phyloP scores from a whole-genome alignment of 2,888 invertebrate genomes.

The Gibbula magus region DNA sequence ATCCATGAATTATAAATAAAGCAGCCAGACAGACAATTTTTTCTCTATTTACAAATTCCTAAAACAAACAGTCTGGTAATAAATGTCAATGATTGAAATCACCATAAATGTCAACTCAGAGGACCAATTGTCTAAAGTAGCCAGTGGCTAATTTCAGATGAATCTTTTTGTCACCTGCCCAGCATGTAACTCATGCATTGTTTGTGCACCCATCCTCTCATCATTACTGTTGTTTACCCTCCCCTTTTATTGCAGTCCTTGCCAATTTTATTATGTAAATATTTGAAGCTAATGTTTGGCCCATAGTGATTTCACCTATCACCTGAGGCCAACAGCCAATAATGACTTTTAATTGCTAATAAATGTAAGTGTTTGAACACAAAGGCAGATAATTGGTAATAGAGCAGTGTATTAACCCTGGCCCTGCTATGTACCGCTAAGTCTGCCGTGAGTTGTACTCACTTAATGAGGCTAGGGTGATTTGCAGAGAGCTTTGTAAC shows the following conservation, averaged over 20 bases:
- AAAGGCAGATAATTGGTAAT: conserved; percentile 12
- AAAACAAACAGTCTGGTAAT: no score
- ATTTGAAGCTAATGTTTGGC: conserved; percentile 11
- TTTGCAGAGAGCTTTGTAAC: conserved; percentile 22
- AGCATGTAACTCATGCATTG: background rate
- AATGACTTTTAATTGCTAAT: conserved; percentile 20
- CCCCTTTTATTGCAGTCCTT: background rate
- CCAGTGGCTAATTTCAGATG: no score
- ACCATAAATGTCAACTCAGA: no score
- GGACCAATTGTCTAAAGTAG: no score
- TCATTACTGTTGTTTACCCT: background rate
- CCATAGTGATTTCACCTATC: background rate
- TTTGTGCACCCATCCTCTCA: background rate
- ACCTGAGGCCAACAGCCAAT: conserved; percentile 8
- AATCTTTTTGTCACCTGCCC: background rate
- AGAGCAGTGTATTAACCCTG: background rate
- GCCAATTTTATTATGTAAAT: conserved; percentile 21
- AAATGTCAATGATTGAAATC: no score
- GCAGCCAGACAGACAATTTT: no score
- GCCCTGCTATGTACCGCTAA: background rate
- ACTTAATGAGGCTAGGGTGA: background rate
- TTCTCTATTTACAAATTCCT: no score
- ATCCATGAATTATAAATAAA: no score
- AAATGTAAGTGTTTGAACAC: conserved; percentile 9
- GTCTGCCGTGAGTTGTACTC: background rate